Evolutionary conservation across 2,797 vertebrate genomes (phyloP), one percentile per base, ranked within the genome.

Genomic region (Zenarchopterus dispar): DNA sequence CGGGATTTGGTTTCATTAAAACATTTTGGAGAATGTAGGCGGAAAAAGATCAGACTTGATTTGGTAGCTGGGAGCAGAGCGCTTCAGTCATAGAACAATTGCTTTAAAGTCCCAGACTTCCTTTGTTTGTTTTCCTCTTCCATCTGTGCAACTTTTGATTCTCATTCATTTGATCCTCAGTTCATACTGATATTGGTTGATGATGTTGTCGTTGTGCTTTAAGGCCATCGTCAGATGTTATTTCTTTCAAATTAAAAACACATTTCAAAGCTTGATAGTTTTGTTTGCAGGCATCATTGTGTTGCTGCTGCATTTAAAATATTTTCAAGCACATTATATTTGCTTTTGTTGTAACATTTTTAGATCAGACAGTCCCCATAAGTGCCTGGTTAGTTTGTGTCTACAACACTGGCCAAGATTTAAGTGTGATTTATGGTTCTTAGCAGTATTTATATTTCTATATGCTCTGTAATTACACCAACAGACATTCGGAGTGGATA

Each of bases 1-100:
- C 80, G 2, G 79, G 74, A 85, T 85, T 82, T 75, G 49, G 75
- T 70, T 61, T 84, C 79, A 86, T 87, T 86, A 81, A 81, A 80
- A 84, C 61, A 80, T 84, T 81, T 81, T 44, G 23, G 51, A 67
- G 64, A 68, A 67, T 75, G 63, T 21, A 58, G 65, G 61, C 59
- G 72, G 62, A 80, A 70, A 71, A 55, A 71, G 75, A 78, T 87
- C 82, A 79, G 65, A 73, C 11, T 57, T 74, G 66, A 75, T 88
- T 71, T 66, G 67, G 75, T 71, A 59, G 75, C 75, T 66, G 1
- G 33, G 75, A 67, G 58, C 2, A 4, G 45, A 72, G 69, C 18
- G 33, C 70, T 84, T 78, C 80, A 84, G 53, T 85, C 70, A 75
- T 41, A 59, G 55, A 83, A 80, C 75, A 82, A 80, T 80, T 64